Evolutionary conservation across 2,797 vertebrate genomes (phyloP), one percentile per base, ranked within the genome.

Genomic region (Podarcis siculus): DNA sequence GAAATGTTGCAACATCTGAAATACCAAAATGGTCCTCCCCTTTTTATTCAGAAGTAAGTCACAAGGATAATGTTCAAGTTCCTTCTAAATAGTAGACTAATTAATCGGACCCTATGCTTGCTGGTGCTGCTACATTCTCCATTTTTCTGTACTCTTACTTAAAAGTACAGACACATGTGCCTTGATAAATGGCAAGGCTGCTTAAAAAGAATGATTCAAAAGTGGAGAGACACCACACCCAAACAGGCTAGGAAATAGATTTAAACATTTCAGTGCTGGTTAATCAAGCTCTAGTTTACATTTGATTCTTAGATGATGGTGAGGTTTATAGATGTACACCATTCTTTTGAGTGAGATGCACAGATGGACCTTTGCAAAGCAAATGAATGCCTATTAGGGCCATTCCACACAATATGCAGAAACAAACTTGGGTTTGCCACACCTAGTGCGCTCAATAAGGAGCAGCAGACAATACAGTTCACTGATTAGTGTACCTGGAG

Each of bases 211-310:
- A 89, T 91, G 91, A 78, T 89, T 89, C 30, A 66, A 13, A 71
- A 88, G 69, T 55, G 82, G 2, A 32, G 92, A 92, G 87, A 89
- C 92, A 95, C 93, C 91, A 87, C 92, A 91, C 91, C 89, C 89
- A 93, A 93, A 91, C 90, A 95, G 86, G 86, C 91, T 92, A 93
- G 92, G 92, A 93, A 94, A 93, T 58, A 71, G 30, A 13, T 90
- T 90, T 90, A 92, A 7, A 91, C 88, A 90, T 90, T 93, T 91
- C 89, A 93, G 49, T 91, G 89, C 90, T 92, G 90, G 15, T 79
- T 12, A 85, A 71, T 45, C 66, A 58, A 58, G 64, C 17, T 15
- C 17, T 55, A 78, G 8, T 83, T 89, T 81, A 58, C 61, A 82
- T 17, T 76, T 55, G 45, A 76, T 75, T 82, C 13, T 45, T 75